Base-by-base conservation (phyloP, 92 coral and sea anemone genomes). In the Diadumene lineata region DNA sequence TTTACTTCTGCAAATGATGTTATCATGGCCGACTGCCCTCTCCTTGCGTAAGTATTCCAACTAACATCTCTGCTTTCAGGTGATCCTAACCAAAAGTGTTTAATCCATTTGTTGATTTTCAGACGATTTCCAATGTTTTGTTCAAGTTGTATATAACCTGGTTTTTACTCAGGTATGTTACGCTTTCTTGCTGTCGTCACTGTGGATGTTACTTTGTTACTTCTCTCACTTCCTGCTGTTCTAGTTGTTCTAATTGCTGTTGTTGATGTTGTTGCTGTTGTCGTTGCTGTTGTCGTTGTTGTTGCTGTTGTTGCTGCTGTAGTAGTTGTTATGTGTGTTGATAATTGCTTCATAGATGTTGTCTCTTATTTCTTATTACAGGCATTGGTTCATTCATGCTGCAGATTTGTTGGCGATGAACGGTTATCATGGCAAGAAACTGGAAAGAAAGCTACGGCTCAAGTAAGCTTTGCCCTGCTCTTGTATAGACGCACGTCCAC, bases 341-440 rank as follows among this genome's bases (percentile, higher is more conserved):
- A n/a, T n/a, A n/a, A n/a, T n/a, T n/a, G n/a, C n/a, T n/a, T 30
- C 11, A 51, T 43, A 38, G 7, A 38, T 38, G n/a, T n/a, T n/a
- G n/a, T n/a, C n/a, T 38, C 48, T 38, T 38, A 13, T 31, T 11
- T 73, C 28, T 29, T 31, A 17, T 71, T 58, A 4, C 76, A 96
- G 96, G 74, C 96, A 48, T 56, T 96, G 56, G 89, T 96, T 21
- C 90, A 96, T 61, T 89, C 97, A 1, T 96, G 92, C 31, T 81
- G 96, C 80, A 83, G 88, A 80, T 89, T 96, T 76, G 92, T 85
- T 19, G 97, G 92, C 21, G 99, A 96, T 64, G 99, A 96, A 50
- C 79, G 93, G 23, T 83, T 83, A 33, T 96, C 99, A 0, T 96
- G 99, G 99, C 96, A 92, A 67, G 90, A 86, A 51, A 66, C 84